Base-by-base conservation (phyloP, 2,797 vertebrate genomes). In the Cercopithecus hamlyni region DNA sequence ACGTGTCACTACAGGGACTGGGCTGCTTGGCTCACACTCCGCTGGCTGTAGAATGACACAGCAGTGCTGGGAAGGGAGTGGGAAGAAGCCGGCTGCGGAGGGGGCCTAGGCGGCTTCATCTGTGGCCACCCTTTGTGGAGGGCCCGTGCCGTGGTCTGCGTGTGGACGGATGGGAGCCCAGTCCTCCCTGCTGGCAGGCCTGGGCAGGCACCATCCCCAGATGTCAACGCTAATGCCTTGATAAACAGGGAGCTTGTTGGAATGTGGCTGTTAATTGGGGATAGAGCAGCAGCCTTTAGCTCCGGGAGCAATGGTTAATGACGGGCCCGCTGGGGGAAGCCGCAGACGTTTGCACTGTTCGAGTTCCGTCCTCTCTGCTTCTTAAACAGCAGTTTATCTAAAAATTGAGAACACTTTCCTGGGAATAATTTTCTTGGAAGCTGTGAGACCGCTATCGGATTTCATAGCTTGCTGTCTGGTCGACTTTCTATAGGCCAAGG, bases 361-460 rank as follows among this genome's bases (percentile, higher is more conserved):
- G 1, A 30, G 80, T 67, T 91, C 77, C 72, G 50, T 97, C 87
- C 85, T 90, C 79, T 58, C 87, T 55, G 82, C 85, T 92, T 95
- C 96, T 97, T 96, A 97, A 97, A 92, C 55, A 92, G 92, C 73
- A 84, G 85, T 97, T 97, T 97, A 95, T 91, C 92, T 95, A 96
- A 93, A 97, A 95, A 90, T 92, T 96, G 92, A 93, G 96, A 97
- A 95, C 57, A 64, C 83, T 97, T 97, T 87, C 84, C 81, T 96
- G 93, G 97, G 94, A 96, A 97, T 96, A 93, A 98, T 97, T 96
- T 96, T 96, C 94, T 95, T 97, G 96, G 82, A 97, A 97, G 92
- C 95, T 81, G 80, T 20, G 24, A 73, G 75, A 76, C 77, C 13
- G n/a, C 75, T 83, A 85, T 96, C 90, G 76, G 75, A 94, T 97